These are phyloP conservation scores for Eurytoma adleriae DNA, from an alignment of 2,888 invertebrate species.

Conservation along the genomic window DNA sequence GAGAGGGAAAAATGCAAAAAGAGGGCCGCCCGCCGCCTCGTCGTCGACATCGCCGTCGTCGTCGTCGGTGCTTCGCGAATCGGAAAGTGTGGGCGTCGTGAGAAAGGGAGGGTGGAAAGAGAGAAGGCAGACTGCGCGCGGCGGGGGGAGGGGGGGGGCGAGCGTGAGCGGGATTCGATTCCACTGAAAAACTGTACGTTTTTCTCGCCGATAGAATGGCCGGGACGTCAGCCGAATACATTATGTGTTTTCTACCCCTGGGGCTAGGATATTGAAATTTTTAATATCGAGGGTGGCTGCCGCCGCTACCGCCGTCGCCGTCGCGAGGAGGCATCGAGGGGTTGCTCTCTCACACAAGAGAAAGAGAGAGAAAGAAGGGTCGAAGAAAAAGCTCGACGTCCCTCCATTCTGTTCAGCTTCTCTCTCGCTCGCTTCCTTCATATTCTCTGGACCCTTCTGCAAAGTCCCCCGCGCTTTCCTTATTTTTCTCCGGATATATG, in stretches of 20 bases:
- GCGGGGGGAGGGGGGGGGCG: conserved; percentile 47
- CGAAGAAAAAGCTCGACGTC: conserved; percentile 66
- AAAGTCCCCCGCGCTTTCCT: conserved; percentile 36
- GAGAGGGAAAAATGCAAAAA: conserved; percentile 21
- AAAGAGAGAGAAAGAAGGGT: conserved; percentile 64
- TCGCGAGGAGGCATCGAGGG: conserved; percentile 57
- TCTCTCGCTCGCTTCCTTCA: conserved; percentile 13
- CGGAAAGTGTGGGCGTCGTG: conserved; percentile 58
- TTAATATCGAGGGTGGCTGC: conserved; percentile 74
- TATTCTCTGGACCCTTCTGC: conserved; percentile 43
- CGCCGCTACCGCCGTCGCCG: conserved; percentile 15
- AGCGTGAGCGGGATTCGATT: conserved; percentile 73
- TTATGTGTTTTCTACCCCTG: conserved; percentile 76
- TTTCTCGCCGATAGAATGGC: conserved; percentile 76
- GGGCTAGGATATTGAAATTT: conserved; percentile 76
- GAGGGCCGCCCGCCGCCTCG: conserved; percentile 45
- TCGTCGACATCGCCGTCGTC: conserved; percentile 27
- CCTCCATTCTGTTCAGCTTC: conserved; percentile 58
- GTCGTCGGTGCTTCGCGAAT: conserved; percentile 54
- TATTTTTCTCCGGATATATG: conserved; percentile 55
- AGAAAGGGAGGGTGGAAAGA: conserved; percentile 41
- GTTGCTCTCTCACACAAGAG: conserved; percentile 55
- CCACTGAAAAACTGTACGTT: conserved; percentile 75
- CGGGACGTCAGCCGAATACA: conserved; percentile 76
- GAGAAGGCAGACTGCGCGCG: conserved; percentile 33